Conservation (phyloP, 2,797 vertebrate genomes). For the Trichosurus vulpecula region DNA sequence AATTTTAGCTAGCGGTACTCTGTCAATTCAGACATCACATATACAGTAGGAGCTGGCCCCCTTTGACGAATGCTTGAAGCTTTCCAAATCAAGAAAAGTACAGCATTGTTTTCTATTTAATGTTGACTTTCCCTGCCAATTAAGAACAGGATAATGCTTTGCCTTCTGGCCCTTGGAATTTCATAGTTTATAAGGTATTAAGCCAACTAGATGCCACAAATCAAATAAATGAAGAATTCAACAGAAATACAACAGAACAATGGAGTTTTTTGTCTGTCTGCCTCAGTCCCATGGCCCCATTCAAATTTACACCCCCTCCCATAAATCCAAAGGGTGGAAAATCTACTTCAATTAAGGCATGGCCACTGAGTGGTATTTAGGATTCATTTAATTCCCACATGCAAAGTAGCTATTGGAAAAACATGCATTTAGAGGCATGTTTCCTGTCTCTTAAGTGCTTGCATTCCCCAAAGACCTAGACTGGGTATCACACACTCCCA, state of each 20-base stretch:
- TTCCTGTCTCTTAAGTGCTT: not conserved
- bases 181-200: not conserved
- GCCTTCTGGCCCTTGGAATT: fast-evolving
- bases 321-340: not conserved
- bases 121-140: not conserved
- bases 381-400: not conserved
- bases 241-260: not conserved
- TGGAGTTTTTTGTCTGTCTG: not conserved
- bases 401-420: not conserved
- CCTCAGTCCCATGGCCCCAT: too few species aligned
- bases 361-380: not conserved
- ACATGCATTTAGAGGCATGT: not conserved
- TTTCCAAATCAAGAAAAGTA: not conserved
- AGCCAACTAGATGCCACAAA: not conserved
- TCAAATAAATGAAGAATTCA: not conserved
- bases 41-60: not conserved
- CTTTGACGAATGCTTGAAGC: not conserved
- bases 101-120: not conserved
- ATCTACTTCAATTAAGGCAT: not conserved
- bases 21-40: fast-evolving
- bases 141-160: not conserved
- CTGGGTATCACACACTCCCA: not conserved
- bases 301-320: too few species aligned
- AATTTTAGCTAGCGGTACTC: not conserved
- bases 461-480: not conserved